Base-by-base conservation (phyloP, 2,888 invertebrate genomes). In the Acrobasis repandana region DNA sequence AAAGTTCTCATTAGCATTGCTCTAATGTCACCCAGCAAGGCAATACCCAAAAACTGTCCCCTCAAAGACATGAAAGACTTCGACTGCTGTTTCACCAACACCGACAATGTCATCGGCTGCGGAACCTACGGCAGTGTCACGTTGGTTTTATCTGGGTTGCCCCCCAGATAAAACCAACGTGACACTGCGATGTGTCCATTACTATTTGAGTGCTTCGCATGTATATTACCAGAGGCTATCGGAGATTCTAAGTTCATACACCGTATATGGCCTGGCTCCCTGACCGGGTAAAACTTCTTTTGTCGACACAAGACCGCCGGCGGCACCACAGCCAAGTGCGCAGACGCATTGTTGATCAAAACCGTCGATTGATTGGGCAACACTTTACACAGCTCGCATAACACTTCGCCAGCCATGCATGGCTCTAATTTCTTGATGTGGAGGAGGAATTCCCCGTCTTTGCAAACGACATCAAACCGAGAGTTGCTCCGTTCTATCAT, bases 61-160 rank as follows among this genome's bases (percentile, higher is more conserved):
- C 66, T 72, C 61, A 68, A 70, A 52, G 63, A 65, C 10, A 72
- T 68, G 58, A 47, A 50, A n/a, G 20, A 50, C 14, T 58, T 58
- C 28, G 58, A 64, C 16, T 54, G 50, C 61, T 70, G 62, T 58
- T 68, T 61, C 57, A 65, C 60, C 5, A 70, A 69, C 60, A 72
- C 69, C 4, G 66, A 67, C 0, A 65, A 72, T 9, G n/a, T 67
- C 2, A 74, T 78, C 10, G 78, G 79, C 0, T 43, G 62, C n/a
- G 80, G 80, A 1, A 68, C 74, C 0, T 79, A 73, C 54, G 79
- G 78, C 0, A 70, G 65, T 33, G 79, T 78, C 5, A 51, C 64
- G 8, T 62, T 79, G 2, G 73, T 74, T 10, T 16, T 34, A 47
- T 14, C 14, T n/a, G 57, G 47, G 15, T 16, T 14, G 18, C 16